A percentile compares a stretch with the other conserved stretches of the same genome.
Evolutionary conservation across 1,140 invertebrate genomes (phyloP).

Genomic region (Cydia fagiglandana): DNA sequence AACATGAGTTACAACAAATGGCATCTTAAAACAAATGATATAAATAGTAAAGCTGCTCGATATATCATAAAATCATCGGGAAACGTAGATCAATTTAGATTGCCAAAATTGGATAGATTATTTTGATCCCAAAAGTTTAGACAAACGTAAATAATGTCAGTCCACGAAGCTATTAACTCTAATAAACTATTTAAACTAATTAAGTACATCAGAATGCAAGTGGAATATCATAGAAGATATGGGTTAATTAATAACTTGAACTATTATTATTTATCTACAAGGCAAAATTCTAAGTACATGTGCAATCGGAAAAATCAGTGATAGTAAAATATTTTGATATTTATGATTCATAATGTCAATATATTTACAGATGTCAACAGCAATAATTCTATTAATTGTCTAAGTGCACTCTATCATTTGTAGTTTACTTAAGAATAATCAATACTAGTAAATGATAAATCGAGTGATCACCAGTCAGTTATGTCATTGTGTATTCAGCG

Average conservation of each 20-base stretch:
- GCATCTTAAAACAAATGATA: slow-evolving; percentile 75
- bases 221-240: slow-evolving; percentile 18
- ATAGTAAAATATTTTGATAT: slow-evolving; percentile 35
- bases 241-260: slow-evolving; percentile 20
- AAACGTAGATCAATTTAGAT: slow-evolving; percentile 45
- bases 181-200: slow-evolving; percentile 30
- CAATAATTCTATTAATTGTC: slow-evolving; percentile 57
- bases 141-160: neutral
- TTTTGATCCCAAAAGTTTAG: slow-evolving; percentile 70
- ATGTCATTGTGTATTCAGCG: neutral
- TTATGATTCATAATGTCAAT: slow-evolving; percentile 20
- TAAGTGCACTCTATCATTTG: slow-evolving; percentile 42
- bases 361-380: slow-evolving; percentile 42
- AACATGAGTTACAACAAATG: slow-evolving; percentile 79
- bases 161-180: slow-evolving; percentile 1
- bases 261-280: slow-evolving; percentile 29
- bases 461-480: neutral
- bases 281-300: slow-evolving; percentile 28
- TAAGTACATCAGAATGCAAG: slow-evolving; percentile 31
- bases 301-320: slow-evolving; percentile 27
- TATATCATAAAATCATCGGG: slow-evolving; percentile 51
- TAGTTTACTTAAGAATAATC: slow-evolving; percentile 1
- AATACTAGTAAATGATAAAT: slow-evolving; percentile 20
- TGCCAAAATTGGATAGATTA: slow-evolving; percentile 49
- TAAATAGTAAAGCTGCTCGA: slow-evolving; percentile 76